phyloP scores from a whole-genome alignment of 2,797 vertebrate genomes.

The Falco cherrug region DNA sequence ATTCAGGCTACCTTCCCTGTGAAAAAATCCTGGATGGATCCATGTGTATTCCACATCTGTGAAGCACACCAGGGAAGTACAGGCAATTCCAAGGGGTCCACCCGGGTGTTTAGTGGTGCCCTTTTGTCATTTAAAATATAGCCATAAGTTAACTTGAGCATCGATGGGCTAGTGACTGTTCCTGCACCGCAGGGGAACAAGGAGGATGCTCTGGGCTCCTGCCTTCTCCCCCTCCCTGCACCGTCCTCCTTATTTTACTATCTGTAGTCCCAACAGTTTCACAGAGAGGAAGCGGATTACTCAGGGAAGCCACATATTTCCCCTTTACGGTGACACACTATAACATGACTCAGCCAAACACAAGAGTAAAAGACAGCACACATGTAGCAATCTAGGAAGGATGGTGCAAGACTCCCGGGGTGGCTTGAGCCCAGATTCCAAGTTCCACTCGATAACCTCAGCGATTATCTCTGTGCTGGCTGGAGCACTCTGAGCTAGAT shows the following conservation, averaged over 20 bases:
- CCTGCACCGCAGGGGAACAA: neutral
- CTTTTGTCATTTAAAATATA: neutral
- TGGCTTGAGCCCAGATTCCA: neutral
- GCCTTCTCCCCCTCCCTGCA: neutral
- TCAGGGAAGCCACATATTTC: neutral
- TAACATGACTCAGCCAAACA: neutral
- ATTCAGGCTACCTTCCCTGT: neutral
- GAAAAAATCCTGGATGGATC: neutral
- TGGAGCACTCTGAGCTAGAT: neutral
- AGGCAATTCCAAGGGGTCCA: neutral
- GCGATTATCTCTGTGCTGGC: neutral
- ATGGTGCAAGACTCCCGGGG: neutral
- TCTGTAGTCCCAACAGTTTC: neutral
- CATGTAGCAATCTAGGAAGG: neutral
- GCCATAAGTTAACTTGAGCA: neutral
- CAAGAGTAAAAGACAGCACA: neutral
- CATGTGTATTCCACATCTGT: rapidly evolving
- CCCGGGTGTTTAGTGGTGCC: too few relatives aligned
- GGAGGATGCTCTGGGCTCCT: neutral
- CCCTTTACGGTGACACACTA: neutral
- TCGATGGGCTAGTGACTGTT: neutral
- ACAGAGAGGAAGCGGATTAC: neutral
- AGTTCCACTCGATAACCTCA: neutral
- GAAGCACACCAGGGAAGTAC: neutral
- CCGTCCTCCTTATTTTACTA: neutral